Evolutionary conservation across 2,113 vertebrate genomes (phyloP), one percentile per base, ranked within the genome.

Genomic region (Hystrix brachyura): DNA sequence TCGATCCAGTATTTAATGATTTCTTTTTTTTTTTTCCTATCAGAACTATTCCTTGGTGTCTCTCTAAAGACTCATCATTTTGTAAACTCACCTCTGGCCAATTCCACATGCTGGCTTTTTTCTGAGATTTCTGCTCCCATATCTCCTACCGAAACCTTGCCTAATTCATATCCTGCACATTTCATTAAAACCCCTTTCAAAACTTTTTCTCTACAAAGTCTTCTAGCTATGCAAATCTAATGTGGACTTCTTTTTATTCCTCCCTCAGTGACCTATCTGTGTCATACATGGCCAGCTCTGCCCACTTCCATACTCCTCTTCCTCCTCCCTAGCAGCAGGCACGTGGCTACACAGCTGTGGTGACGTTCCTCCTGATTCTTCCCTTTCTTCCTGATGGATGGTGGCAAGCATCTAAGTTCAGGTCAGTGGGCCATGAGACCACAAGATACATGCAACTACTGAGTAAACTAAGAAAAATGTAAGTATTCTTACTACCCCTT

Each of bases 111-210:
- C 74, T 80, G 57, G 57, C 11, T 80, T 92, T 51, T 13, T 3
- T 32, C 29, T 5, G 18, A 27, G 89, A 67, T 51, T 81, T 67
- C 62, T 79, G 23, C 46, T 65, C 80, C 57, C 7, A 10, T 59
- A 25, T 17, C 34, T 91, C 74, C 79, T 51, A 79, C 38, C 79
- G 81, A 93, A 92, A 81, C 83, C 76, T 38, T 81, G 19, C 85
- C 48, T 83, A 89, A 29, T 51, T 43, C 67, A 38, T 29, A 82
- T 34, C n/a, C 12, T 88, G 15, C 5, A 60, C 46, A 87, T 78
- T 94, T 84, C 78, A 85, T 79, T 72, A 71, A 81, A 97, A 48
- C 3, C 23, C 62, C 62, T 53, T 79, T 78, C 53, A 90, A 96
- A 64, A 57, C 8, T 25, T 57, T 90, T 85, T 76, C 76, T 81